Conservation (phyloP, 1,140 invertebrate genomes). For the Bradysia coprophila region DNA sequence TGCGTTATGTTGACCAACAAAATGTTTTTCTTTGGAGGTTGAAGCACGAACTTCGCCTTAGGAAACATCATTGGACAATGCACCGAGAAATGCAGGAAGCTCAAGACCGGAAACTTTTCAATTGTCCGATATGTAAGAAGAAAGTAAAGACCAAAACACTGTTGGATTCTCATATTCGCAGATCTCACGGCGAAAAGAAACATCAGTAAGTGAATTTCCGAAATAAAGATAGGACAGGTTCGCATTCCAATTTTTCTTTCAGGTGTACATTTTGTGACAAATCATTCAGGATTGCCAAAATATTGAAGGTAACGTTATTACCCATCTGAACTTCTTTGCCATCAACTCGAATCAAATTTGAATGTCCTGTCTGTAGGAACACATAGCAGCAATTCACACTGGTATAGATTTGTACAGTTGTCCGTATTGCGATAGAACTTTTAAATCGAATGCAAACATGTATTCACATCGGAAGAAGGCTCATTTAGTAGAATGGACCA, state of each 20-base stretch:
- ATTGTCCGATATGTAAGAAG: neutral
- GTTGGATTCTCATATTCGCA: neutral
- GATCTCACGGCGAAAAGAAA: too few relatives aligned
- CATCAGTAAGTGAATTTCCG: too few relatives aligned
- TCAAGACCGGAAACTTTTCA: too few relatives aligned
- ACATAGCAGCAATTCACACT: conserved; percentile 20
- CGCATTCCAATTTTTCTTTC: too few relatives aligned
- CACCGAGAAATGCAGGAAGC: too few relatives aligned
- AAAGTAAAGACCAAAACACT: neutral
- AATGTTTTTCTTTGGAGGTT: too few relatives aligned
- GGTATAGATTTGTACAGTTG: conserved; percentile 16
- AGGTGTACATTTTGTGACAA: conserved; percentile 16
- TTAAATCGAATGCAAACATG: conserved; percentile 20
- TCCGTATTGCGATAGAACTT: conserved; percentile 15
- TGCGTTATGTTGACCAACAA: too few relatives aligned
- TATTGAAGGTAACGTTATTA: conserved; percentile 8
- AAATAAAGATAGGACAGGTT: too few relatives aligned
- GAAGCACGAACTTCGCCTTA: too few relatives aligned
- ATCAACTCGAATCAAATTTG: neutral
- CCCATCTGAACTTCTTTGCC: neutral
- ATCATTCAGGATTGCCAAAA: conserved; percentile 14
- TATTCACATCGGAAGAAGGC: conserved; percentile 21
- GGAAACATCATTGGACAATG: too few relatives aligned
- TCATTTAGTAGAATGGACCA: conserved; percentile 20
- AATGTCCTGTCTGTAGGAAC: conserved; percentile 10